Base-by-base conservation (phyloP, 2,797 vertebrate species). In the Emys orbicularis region DNA sequence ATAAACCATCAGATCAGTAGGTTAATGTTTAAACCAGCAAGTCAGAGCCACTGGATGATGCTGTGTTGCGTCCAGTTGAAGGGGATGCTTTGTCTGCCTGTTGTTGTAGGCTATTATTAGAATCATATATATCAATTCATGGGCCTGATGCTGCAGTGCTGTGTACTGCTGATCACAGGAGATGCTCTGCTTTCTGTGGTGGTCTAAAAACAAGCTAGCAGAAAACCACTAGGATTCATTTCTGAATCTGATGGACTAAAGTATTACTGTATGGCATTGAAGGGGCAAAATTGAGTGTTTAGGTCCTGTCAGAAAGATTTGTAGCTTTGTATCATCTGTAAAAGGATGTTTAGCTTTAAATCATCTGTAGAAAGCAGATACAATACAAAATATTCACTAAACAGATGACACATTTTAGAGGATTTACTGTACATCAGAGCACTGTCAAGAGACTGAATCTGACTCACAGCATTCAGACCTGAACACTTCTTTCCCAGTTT, bases 151-250 rank as follows among this genome's bases (percentile, higher is more conserved):
- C 37, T 84, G 85, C 74, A 18, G 44, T 37, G 47, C 57, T 47
- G 1, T 6, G 3, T 49, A 27, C 0, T 4, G 5, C 13, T 80
- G 18, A 77, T 84, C 27, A 65, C n/a, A 86, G 79, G 86, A 81
- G 77, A 57, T 47, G 25, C n/a, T 57, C 79, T 81, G 11, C 91
- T 87, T 72, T 76, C 87, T 95, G 72, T 91, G 92, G 82, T 15
- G 81, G 23, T 27, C 81, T 41, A 57, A 81, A 88, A 86, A 80
- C 4, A 90, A 82, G 37, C 49, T 47, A 34, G 53, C 4, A 89
- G 93, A 90, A 95, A 54, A 0, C 7, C 41, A 25, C 41, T 68
- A 82, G 29, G 59, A 72, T 92, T 84, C 0, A 12, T 91, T 93
- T 90, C 68, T 83, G 56, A 84, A 84, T 52, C 83, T 76, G 52